Base-by-base conservation (phyloP, 2,113 vertebrate genomes). In the Bujurquina vittata region DNA sequence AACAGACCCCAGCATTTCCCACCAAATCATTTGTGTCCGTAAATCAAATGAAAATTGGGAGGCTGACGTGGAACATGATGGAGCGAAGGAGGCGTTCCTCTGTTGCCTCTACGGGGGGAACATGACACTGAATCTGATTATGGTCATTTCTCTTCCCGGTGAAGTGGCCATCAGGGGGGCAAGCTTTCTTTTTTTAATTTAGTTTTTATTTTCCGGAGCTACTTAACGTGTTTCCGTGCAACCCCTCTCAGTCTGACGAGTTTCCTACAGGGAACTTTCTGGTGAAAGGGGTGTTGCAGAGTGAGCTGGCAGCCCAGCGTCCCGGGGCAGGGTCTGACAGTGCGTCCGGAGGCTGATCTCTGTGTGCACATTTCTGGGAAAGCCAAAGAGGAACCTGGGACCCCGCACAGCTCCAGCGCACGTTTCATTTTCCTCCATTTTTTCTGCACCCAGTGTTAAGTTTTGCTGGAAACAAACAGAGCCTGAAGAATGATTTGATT, bases 301-400 rank as follows among this genome's bases (percentile, higher is more conserved):
- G 22, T 56, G 72, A 88, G 74, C 87, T 93, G 90, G 89, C 87
- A 88, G 77, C 87, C 79, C 46, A 46, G 15, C 1, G 80, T 91
- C 83, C 84, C 40, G 87, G 79, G 84, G 89, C 84, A 93, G 88
- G 84, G 91, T 87, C 83, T 89, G 83, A 74, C 62, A 33, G 20
- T 60, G 83, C 61, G 87, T 84, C 84, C 77, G 60, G 90, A 93
- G 91, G 80, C 91, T 91, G 93, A 87, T 87, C 87, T 93, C 80
- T 74, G 83, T 75, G 89, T 81, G 92, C 86, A 93, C 92, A 88
- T 90, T 94, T 92, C 80, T 88, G 93, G 91, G 90, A 93, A 84
- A 89, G 37, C 58, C 73, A 89, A 43, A 59, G 73, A 84, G 90
- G 81, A 83, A 89, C 83, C 82, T 55, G 83, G 65, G 79, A 81